These are phyloP conservation scores for Hartigia nigra DNA, from an alignment of 2,888 invertebrate species.

Conservation along the genomic window DNA sequence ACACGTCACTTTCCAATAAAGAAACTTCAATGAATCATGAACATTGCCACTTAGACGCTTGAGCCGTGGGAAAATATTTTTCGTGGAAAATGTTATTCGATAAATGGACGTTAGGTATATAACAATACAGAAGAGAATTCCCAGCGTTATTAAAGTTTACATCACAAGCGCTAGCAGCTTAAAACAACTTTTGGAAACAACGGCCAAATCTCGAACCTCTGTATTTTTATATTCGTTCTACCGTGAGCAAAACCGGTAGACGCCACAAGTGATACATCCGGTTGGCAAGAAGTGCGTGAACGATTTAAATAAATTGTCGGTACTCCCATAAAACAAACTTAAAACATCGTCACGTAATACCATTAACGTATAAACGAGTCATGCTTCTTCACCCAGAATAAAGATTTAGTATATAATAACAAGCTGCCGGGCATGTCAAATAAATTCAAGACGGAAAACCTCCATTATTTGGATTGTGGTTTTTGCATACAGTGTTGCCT, in stretches of 20 bases:
- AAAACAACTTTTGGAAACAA: neutral
- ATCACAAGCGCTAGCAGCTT: too few relatives aligned
- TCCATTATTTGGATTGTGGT: neutral
- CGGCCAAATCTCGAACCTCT: neutral
- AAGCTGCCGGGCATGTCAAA: too few relatives aligned
- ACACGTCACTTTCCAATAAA: neutral
- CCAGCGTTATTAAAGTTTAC: neutral
- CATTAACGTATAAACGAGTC: too few relatives aligned
- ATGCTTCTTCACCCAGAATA: too few relatives aligned
- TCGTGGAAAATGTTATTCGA: neutral
- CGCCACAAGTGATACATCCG: neutral
- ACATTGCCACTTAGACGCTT: neutral
- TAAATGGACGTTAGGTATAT: too few relatives aligned
- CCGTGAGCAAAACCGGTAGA: neutral
- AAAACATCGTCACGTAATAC: neutral
- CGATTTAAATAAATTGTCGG: neutral
- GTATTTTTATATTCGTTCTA: too few relatives aligned
- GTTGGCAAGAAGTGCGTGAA: neutral
- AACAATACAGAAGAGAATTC: neutral
- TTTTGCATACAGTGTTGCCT: neutral
- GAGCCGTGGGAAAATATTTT: neutral
- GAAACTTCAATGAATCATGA: neutral
- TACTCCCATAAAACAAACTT: neutral
- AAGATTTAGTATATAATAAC: too few relatives aligned
- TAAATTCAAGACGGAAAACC: too few relatives aligned